A percentile compares a stretch with the other conserved stretches of the same genome.
phyloP scores from a whole-genome alignment of 2,797 vertebrate genomes.

The Micropoecilia bifurca region DNA sequence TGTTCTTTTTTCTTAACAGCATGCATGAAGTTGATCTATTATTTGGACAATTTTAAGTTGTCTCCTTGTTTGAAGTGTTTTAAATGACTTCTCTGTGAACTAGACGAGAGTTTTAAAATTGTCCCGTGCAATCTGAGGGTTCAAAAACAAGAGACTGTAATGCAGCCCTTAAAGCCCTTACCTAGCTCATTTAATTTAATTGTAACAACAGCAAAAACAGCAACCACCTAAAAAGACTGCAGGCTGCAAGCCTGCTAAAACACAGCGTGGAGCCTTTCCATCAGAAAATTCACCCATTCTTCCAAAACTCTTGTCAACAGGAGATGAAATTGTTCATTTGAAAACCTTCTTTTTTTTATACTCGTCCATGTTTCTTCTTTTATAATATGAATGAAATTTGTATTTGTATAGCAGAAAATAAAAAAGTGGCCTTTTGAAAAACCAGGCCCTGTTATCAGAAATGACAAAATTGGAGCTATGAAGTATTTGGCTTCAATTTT shows the following conservation, averaged over 20 bases:
- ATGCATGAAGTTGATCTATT: neutral
- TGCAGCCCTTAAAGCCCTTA: conserved; percentile 42
- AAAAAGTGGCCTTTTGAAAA: conserved; percentile 57
- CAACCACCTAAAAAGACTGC: conserved; percentile 62
- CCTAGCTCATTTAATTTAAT: conserved; percentile 69
- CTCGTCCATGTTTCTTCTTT: conserved; percentile 15
- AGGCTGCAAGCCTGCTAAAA: conserved; percentile 66
- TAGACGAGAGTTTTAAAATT: neutral
- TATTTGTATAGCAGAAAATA: conserved; percentile 65
- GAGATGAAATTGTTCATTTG: conserved; percentile 63
- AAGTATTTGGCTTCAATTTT: conserved; percentile 71
- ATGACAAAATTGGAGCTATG: conserved; percentile 66
- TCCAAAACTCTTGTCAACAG: conserved; percentile 61
- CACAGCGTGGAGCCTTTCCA: conserved; percentile 62
- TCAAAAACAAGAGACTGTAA: conserved; percentile 16
- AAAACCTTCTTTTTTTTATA: conserved; percentile 31
- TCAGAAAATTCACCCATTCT: conserved; percentile 58
- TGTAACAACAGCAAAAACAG: conserved; percentile 64
- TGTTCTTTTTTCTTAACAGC: neutral
- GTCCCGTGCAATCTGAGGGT: neutral
- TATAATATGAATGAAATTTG: conserved; percentile 61
- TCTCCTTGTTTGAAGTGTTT: neutral
- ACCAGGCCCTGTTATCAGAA: conserved; percentile 71
- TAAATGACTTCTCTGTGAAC: neutral
- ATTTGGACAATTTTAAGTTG: neutral